A percentile compares a stretch with the other conserved stretches of the same genome.
These are phyloP conservation scores for Pagetopsis macropterus DNA, from an alignment of 2,797 vertebrate species.

Conservation along the genomic window DNA sequence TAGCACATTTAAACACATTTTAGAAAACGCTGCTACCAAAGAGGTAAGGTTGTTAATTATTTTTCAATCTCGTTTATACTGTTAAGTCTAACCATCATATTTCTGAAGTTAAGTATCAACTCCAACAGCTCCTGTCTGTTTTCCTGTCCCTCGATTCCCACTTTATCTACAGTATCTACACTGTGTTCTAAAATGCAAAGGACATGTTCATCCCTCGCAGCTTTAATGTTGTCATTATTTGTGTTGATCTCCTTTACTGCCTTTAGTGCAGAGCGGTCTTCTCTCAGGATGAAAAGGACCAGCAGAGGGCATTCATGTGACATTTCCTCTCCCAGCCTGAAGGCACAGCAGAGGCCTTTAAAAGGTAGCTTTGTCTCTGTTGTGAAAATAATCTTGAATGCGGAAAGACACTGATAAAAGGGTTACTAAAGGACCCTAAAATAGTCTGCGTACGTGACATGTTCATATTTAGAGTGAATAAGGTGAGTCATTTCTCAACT, in stretches of 20 bases:
- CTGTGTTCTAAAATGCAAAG: too few species aligned
- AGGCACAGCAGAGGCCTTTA: not conserved
- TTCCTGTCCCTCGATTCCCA: too few species aligned
- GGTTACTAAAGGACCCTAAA: conserved; percentile 1
- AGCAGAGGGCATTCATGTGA: conserved; percentile 44
- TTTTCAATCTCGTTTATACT: not conserved
- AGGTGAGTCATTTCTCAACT: conserved; percentile 13
- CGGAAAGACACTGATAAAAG: not conserved
- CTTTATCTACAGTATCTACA: too few species aligned
- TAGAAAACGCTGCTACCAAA: not conserved
- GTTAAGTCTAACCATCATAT: not conserved
- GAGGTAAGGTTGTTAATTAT: not conserved
- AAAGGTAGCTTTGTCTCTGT: not conserved
- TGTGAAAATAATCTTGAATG: not conserved
- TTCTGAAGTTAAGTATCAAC: not conserved
- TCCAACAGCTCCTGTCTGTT: too few species aligned
- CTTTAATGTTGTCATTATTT: not conserved
- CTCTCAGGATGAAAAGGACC: conserved; percentile 20
- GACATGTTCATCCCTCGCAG: not conserved
- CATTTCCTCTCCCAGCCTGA: not conserved
- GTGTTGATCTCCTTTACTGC: not conserved
- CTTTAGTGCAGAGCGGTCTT: not conserved
- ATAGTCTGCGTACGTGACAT: not conserved
- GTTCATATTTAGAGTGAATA: not conserved
- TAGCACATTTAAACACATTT: not conserved